phyloP scores from a whole-genome alignment of 2,797 vertebrate species.

The Aplochiton taeniatus region DNA sequence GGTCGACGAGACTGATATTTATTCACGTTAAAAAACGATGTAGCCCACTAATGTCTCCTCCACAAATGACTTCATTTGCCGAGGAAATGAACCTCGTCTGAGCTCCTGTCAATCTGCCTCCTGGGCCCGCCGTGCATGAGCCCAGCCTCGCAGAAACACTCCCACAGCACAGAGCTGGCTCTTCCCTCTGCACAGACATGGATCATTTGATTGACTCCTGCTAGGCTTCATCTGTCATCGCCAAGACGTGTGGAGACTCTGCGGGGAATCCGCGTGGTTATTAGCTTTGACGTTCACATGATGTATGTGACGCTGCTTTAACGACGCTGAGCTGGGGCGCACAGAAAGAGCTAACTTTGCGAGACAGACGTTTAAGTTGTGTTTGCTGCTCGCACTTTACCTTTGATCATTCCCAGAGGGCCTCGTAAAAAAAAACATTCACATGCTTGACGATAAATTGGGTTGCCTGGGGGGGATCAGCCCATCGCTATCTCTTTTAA shows the following conservation, averaged over 20 bases:
- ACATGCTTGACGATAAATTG: slow-evolving; percentile 27
- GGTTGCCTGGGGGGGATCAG: slow-evolving; percentile 21
- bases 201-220: slow-evolving; percentile 8
- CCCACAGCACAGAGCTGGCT: not conserved
- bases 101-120: slow-evolving; percentile 58
- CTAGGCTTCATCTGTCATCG: not conserved
- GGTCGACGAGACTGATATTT: slow-evolving; percentile 64
- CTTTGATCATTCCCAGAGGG: slow-evolving; percentile 30
- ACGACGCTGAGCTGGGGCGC: not conserved
- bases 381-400: not conserved
- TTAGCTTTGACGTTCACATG: slow-evolving; percentile 7
- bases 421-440: not conserved
- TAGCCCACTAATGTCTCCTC: slow-evolving; percentile 56
- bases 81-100: slow-evolving; percentile 66
- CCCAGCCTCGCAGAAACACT: slow-evolving; percentile 7
- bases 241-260: slow-evolving; percentile 3
- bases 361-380: slow-evolving; percentile 20
- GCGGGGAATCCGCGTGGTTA: slow-evolving; percentile 12
- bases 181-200: not conserved
- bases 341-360: not conserved
- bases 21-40: slow-evolving; percentile 61
- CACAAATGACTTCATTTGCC: slow-evolving; percentile 68
- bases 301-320: not conserved
- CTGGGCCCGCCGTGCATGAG: slow-evolving; percentile 5
- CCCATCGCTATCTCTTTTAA: slow-evolving; percentile 38